Conservation (phyloP, 2,113 vertebrate species). For the Corythornis vintsioides region DNA sequence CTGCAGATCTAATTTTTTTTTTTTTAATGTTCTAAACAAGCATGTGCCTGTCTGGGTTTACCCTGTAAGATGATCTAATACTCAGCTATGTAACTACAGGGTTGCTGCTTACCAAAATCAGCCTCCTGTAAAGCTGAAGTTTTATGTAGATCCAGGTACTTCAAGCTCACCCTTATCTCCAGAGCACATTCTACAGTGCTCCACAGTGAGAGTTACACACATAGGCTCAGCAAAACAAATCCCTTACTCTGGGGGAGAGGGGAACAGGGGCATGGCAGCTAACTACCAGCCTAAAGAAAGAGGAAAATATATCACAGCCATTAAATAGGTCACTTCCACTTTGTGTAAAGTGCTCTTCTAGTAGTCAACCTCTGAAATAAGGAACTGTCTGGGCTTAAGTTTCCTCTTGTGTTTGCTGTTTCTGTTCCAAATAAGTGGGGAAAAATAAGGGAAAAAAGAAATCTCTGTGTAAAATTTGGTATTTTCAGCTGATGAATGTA, state of each 20-base stretch:
- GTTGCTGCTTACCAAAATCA: not conserved
- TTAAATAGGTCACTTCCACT: slow-evolving; percentile 47
- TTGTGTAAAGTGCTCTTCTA: not conserved
- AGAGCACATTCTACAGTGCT: not conserved
- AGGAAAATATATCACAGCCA: slow-evolving; percentile 25
- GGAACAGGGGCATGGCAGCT: not conserved
- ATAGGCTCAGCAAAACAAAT: not conserved
- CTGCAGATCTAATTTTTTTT: not conserved
- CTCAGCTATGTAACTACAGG: not conserved
- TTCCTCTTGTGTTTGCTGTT: not conserved
- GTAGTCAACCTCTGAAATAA: not conserved
- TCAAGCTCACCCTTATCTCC: not conserved
- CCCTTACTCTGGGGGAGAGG: not conserved
- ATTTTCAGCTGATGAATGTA: not conserved
- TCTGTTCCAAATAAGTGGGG: not conserved
- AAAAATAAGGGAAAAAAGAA: not conserved
- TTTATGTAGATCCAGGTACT: not conserved
- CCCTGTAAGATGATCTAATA: not conserved
- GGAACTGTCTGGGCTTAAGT: not conserved
- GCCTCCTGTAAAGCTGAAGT: not conserved
- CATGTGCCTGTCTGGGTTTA: slow-evolving; percentile 12
- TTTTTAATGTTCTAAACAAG: not conserved
- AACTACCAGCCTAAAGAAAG: not conserved
- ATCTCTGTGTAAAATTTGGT: not conserved
- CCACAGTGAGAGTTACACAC: not conserved